Conservation (phyloP, 2,113 vertebrate genomes). For the Atrichornis clamosus region DNA sequence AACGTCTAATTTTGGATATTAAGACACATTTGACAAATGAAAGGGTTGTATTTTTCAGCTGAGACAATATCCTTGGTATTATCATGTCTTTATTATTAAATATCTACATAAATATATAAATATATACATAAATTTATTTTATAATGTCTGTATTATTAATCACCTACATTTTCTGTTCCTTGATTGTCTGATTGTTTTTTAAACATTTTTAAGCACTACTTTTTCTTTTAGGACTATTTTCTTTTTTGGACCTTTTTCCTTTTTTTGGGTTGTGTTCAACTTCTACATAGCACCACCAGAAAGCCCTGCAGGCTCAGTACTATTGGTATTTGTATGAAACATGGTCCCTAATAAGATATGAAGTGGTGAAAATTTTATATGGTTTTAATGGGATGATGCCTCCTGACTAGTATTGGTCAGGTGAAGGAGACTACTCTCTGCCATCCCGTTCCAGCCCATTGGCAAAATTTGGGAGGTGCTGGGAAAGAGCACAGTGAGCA, state of each 20-base stretch:
- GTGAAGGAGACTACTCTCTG: too few species aligned
- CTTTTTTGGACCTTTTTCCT: not conserved
- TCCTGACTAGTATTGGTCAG: accelerated
- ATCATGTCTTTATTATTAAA: not conserved
- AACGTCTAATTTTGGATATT: not conserved
- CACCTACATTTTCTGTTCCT: not conserved
- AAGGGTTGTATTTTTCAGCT: not conserved
- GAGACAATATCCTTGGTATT: accelerated
- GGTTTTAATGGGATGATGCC: not conserved
- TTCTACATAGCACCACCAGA: not conserved
- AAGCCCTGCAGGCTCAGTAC: not conserved
- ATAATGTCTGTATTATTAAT: not conserved
- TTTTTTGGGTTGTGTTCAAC: not conserved
- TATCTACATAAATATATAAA: not conserved
- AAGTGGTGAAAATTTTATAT: not conserved
- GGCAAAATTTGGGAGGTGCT: accelerated
- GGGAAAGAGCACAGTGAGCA: too few species aligned
- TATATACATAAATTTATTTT: not conserved
- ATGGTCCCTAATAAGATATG: accelerated
- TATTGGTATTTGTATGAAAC: not conserved
- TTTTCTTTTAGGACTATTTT: not conserved
- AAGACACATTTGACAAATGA: not conserved
- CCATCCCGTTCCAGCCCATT: not conserved
- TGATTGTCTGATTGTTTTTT: not conserved
- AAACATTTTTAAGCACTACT: not conserved